A percentile compares a stretch with the other conserved stretches of the same genome.
phyloP scores from a whole-genome alignment of 2,113 vertebrate species.

The Poecilia latipinna region DNA sequence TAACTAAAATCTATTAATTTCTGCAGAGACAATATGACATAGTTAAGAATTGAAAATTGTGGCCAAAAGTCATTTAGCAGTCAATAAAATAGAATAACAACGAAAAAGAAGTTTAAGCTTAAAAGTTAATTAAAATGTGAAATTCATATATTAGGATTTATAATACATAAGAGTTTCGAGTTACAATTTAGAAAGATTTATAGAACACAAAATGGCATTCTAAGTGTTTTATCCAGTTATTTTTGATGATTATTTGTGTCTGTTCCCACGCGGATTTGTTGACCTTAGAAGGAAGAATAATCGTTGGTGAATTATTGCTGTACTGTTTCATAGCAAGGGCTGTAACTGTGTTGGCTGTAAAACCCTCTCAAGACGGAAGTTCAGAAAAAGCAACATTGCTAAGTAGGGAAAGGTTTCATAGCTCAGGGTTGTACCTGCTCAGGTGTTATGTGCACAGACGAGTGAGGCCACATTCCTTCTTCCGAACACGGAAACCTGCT shows the following conservation, averaged over 20 bases:
- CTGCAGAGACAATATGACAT: not conserved
- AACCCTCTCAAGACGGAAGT: not conserved
- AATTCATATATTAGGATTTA: too few species aligned
- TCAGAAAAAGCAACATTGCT: not conserved
- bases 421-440: not conserved
- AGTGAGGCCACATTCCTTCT: conserved; percentile 61
- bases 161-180: too few species aligned
- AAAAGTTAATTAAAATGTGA: too few species aligned
- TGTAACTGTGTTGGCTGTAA: not conserved
- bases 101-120: too few species aligned
- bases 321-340: not conserved
- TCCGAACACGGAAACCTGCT: conserved; percentile 17
- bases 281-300: too few species aligned
- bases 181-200: too few species aligned
- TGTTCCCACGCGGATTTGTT: too few species aligned
- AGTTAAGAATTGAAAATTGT: too few species aligned
- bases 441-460: conserved; percentile 46
- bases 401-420: not conserved
- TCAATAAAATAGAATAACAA: too few species aligned
- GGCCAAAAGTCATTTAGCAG: too few species aligned
- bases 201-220: not conserved
- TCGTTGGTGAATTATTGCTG: not conserved
- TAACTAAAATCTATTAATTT: not conserved
- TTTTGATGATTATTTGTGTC: not conserved
- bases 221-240: not conserved